Evolutionary conservation across 2,888 invertebrate genomes (phyloP), one percentile per base, ranked within the genome.

Genomic region (Horisme vitalbata): DNA sequence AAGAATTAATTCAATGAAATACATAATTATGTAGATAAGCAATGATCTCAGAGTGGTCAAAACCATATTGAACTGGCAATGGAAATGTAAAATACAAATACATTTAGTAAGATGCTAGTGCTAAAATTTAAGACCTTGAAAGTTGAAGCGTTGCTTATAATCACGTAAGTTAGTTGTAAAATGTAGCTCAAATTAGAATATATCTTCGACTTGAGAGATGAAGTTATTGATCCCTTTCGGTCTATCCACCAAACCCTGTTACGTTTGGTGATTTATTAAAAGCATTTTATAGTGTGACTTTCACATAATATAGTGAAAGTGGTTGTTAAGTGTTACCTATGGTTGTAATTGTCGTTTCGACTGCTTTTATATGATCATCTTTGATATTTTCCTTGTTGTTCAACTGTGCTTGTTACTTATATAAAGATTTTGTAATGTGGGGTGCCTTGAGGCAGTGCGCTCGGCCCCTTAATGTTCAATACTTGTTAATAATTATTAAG

Each of bases 291-390:
- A 58, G 12, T 26, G 39, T 60, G 39, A 52, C 34, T 41, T 52
- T 54, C 47, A 44, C 39, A 43, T 48, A 51, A 59, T 47, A 59
- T 63, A 70, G 62, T 68, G 63, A 59, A 67, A 63, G 71, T 68
- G 78, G 80, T 80, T 80, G 80, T 80, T 78, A 68, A 26, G 23
- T 36, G 18, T 35, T 35, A 45, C 35, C 32, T 31, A 45, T 31
- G 45, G 49, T 49, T 49, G 49, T 49, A 44, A 44, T 62, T 55
- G 71, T 70, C 61, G 56, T 73, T 71, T 67, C 69, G 77, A 77
- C 75, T 72, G 70, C 74, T 73, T 77, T 71, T 78, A 76, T 69
- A 75, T 60, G 55, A 66, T 61, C 38, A 56, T 67, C 63, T 71
- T 69, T 56, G 49, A 35, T 33, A 71, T 65, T 72, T 73, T 65